Evolutionary conservation across 2,888 invertebrate species (phyloP), one percentile per base, ranked within the genome.

Genomic region (Odontomyia ornata): DNA sequence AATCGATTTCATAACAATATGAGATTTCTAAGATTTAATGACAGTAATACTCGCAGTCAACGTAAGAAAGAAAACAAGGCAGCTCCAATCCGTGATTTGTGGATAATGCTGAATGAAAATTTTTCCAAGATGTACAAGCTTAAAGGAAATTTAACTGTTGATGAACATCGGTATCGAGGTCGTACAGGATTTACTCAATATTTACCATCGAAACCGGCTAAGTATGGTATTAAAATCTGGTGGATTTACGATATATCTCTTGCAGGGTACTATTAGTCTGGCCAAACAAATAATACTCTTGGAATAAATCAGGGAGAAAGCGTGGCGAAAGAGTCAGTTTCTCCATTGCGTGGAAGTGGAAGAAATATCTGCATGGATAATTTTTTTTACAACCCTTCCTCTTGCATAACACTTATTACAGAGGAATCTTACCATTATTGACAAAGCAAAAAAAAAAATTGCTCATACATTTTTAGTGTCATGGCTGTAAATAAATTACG

Each of bases 71-170:
- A 75, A 21, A 82, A 84, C 76, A 83, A 83, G 80, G 82, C 82
- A 47, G 83, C 83, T 21, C 77, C 80, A 30, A 80, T 80, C 47
- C 62, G 77, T 15, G 79, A 80, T 73, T 56, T 80, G 18, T 83
- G 82, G 82, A 80, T 77, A 79, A 83, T 83, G 82, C 71, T 83
- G 21, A 83, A 83, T 80, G 76, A 78, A 56, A 83, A 83, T 81
- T 79, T 83, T 57, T 30, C 72, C 27, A 79, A 80, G 77, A 30
- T 77, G 28, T 84, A 83, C 79, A 80, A 80, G 57, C 81, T 83
- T 76, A 80, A 79, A 46, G 82, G 79, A 75, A 77, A 80, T 77
- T 57, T 83, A 43, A 83, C 83, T 47, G 79, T 83, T 28, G 83
- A 83, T 71, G 83, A 83, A 73, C 82, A 83, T 76, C 78, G 83